Base-by-base conservation (phyloP, 2,797 vertebrate genomes). In the Todus mexicanus region DNA sequence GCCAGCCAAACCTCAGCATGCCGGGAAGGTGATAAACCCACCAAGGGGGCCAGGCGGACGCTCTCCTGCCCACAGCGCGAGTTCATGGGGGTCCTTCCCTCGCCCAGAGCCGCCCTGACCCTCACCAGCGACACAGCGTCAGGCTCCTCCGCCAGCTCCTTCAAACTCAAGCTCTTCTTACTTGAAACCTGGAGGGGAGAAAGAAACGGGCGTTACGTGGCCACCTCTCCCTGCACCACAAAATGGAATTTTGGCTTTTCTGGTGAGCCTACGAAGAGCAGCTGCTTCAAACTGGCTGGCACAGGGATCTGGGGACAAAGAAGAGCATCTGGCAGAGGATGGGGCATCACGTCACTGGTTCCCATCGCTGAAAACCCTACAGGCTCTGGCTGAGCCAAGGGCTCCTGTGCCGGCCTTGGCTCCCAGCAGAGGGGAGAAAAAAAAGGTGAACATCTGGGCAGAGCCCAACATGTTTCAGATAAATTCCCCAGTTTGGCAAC, bases 111-210 rank as follows among this genome's bases (percentile, higher is more conserved):
- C 7, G 38, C 68, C 80, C 81, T 51, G 80, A 64, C 33, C 78
- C 96, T 98, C 95, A 99, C 99, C 98, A 98, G 96, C 2, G 98
- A 98, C 85, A 98, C 95, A 0, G 98, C 97, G 8, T 98, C 97
- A 0, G 98, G 98, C 91, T 99, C 98, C 97, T 99, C 98, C 5
- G 98, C 97, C 95, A 98, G 98, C 96, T 98, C 98, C 96, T 99
- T 99, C 89, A 99, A 90, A 88, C 99, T 99, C 97, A 99, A 98
- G 88, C 98, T 99, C 97, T 99, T 98, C 96, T 99, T 99, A 94
- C 98, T 97, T 7, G 97, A 98, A 82, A 97, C 97, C 97, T 98
- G 60, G 40, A 76, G 23, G 25, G 59, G 64, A 33, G 21, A 75
- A 90, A 83, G 33, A 21, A 60, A 45, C 0, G 0, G 63, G n/a